Base-by-base conservation (phyloP, 1,140 invertebrate genomes). In the Pogonus chalceus region DNA sequence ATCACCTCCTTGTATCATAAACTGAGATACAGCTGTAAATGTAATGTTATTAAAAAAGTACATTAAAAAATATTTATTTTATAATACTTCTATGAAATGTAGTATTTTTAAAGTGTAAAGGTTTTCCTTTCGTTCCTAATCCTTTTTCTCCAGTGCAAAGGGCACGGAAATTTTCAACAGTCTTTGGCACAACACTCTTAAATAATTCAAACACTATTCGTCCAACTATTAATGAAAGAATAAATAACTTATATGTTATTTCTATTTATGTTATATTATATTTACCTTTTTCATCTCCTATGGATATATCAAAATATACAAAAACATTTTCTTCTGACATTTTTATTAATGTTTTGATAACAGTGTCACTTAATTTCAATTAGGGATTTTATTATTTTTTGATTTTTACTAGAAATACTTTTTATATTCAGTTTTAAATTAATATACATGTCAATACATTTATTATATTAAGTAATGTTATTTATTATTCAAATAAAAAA, bases 81-180 rank as follows among this genome's bases (percentile, higher is more conserved):
- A 47, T 58, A 53, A 57, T 76, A 87, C 82, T 78, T 77, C 80
- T 84, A 68, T 92, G 88, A 68, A 93, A 87, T 47, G 71, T 69
- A 1, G 76, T 73, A 39, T 84, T 84, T 69, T 88, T 90, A 60
- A 82, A 90, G 72, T 87, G 83, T 3, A 92, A 66, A 10, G 77
- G 82, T 63, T 83, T 84, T 1, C 81, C 80, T 56, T 75, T 68
- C n/a, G 63, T 66, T 0, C 86, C 87, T 43, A 79, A 71, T 14
- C 88, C 89, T 58, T 79, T 84, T 70, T 91, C 88, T 16, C 92
- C 92, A 0, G 90, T 94, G 66, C 92, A 96, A 1, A 97, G 65
- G 2, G 82, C 82, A 61, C 88, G 77, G 72, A 97, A 96, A 74
- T 97, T 97, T 72, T 94, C 89, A 46, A 83, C 85, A 50, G 94